Conservation (phyloP, 1,140 invertebrate species). For the Cecropterus lyciades region DNA sequence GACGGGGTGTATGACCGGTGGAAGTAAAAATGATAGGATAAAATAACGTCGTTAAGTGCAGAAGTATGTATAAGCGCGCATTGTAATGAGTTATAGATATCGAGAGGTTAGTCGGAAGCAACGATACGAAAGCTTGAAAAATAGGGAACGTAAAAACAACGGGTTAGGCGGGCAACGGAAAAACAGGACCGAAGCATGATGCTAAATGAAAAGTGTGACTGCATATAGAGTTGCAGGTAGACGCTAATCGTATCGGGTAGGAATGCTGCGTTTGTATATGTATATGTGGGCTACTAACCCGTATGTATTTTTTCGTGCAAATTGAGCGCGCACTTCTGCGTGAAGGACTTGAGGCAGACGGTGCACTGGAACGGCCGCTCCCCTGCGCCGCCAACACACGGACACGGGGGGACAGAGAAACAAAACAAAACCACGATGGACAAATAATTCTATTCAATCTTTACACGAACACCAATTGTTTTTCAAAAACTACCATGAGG, state of each 20-base stretch:
- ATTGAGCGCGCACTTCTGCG: slow-evolving; percentile 87
- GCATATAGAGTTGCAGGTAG: slow-evolving; percentile 58
- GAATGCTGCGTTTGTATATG: slow-evolving; percentile 63
- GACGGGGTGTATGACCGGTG: slow-evolving; percentile 54
- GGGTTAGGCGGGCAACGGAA: slow-evolving; percentile 81
- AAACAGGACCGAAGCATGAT: slow-evolving; percentile 76
- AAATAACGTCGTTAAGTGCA: slow-evolving; percentile 62
- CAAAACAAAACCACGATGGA: slow-evolving; percentile 84
- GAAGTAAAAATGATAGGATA: slow-evolving; percentile 53
- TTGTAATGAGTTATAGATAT: slow-evolving; percentile 63
- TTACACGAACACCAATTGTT: slow-evolving; percentile 44
- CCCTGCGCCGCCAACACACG: slow-evolving; percentile 82
- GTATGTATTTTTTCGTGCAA: slow-evolving; percentile 88
- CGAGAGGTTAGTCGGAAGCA: slow-evolving; percentile 81
- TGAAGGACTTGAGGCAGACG: slow-evolving; percentile 88
- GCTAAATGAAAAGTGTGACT: slow-evolving; percentile 72
- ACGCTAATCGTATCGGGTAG: slow-evolving; percentile 66
- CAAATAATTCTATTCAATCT: slow-evolving; percentile 76
- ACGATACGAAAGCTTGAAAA: slow-evolving; percentile 76
- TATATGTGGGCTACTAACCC: slow-evolving; percentile 85
- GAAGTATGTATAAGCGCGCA: slow-evolving; percentile 76
- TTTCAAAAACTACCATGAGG: slow-evolving; percentile 69
- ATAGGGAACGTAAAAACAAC: slow-evolving; percentile 65
- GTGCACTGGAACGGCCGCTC: slow-evolving; percentile 88
- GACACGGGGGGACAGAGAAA: slow-evolving; percentile 81